These are phyloP conservation scores for Ridgeia piscesae DNA, from an alignment of 1,140 invertebrate genomes.

Conservation along the genomic window DNA sequence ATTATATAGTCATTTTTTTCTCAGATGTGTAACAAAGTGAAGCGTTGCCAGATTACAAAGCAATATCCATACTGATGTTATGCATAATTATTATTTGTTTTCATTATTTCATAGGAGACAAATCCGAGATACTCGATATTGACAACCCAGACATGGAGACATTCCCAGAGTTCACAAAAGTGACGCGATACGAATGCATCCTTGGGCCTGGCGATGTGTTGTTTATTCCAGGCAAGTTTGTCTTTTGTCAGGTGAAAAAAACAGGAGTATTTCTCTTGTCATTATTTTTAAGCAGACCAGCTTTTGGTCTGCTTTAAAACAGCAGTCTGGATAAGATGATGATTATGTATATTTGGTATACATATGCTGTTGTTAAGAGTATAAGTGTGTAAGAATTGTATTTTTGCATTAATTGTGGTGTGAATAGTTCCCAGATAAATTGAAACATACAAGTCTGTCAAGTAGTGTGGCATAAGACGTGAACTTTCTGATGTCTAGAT, in stretches of 20 bases:
- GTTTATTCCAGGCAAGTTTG: slow-evolving; percentile 54
- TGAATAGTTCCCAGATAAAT: too few species aligned
- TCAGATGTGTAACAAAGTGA: background rate
- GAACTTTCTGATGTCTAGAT: too few species aligned
- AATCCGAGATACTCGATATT: slow-evolving; percentile 61
- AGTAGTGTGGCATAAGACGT: background rate
- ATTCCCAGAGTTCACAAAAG: slow-evolving; percentile 49
- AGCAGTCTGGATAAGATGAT: too few species aligned
- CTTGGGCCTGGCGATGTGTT: slow-evolving; percentile 54
- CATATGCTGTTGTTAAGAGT: too few species aligned
- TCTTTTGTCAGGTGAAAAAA: slow-evolving; percentile 1
- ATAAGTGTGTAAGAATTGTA: too few species aligned
- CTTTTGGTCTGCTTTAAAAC: too few species aligned
- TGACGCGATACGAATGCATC: slow-evolving; percentile 42
- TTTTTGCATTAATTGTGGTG: too few species aligned
- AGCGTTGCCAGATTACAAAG: too few species aligned
- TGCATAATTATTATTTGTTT: background rate
- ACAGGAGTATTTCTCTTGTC: background rate
- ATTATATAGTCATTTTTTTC: too few species aligned
- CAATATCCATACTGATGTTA: slow-evolving; percentile 10
- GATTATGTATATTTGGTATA: too few species aligned
- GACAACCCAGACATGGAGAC: slow-evolving; percentile 50
- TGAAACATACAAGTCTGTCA: too few species aligned
- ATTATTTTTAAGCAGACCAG: too few species aligned
- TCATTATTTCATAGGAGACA: slow-evolving; percentile 60